Conservation (phyloP, 2,113 vertebrate genomes). For the Syngnathus floridae region DNA sequence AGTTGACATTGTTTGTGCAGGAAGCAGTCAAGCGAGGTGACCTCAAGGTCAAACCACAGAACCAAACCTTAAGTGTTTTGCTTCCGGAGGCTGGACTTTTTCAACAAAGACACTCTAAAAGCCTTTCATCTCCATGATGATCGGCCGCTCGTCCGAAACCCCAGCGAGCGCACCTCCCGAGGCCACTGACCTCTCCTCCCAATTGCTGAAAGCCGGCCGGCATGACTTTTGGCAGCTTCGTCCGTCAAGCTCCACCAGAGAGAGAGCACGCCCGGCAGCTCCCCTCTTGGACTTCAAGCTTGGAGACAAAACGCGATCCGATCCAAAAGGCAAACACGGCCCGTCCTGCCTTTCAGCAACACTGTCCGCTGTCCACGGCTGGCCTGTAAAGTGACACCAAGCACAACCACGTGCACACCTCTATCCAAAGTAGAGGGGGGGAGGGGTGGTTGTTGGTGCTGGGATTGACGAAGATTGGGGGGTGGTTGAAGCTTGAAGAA, state of each 20-base stretch:
- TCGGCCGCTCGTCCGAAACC: background rate
- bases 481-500: background rate
- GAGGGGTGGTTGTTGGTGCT: background rate
- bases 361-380: background rate
- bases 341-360: background rate
- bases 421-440: background rate
- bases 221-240: constrained; percentile 58
- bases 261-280: constrained; percentile 2
- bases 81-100: background rate
- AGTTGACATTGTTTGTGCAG: background rate
- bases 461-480: background rate
- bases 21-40: background rate
- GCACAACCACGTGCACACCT: background rate
- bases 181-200: constrained; percentile 66
- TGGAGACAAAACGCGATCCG: background rate
- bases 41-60: background rate
- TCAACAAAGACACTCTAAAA: background rate
- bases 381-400: constrained; percentile 1
- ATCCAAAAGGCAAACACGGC: background rate
- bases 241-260: constrained; percentile 21
- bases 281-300: background rate
- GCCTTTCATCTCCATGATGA: background rate
- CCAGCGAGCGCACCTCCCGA: constrained; percentile 65
- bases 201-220: constrained; percentile 74
- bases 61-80: background rate